phyloP scores from a whole-genome alignment of 2,888 invertebrate genomes.

The Erebia aethiops region DNA sequence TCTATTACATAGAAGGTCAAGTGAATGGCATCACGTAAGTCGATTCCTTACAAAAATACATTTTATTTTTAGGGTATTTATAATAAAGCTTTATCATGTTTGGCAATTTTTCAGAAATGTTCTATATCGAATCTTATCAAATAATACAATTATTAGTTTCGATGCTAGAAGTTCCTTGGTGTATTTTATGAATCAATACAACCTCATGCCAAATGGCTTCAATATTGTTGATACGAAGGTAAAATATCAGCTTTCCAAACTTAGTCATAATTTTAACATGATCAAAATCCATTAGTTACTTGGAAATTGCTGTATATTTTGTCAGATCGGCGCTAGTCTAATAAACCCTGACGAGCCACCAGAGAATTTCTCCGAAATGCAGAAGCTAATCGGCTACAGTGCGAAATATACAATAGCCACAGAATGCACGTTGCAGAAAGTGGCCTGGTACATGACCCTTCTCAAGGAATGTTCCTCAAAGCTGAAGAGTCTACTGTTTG shows the following conservation, averaged over 20 bases:
- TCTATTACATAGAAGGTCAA: slow-evolving; percentile 53
- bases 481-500: slow-evolving; percentile 49
- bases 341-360: slow-evolving; percentile 71
- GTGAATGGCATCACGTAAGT: slow-evolving; percentile 47
- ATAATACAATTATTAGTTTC: slow-evolving; percentile 62
- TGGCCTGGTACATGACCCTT: slow-evolving; percentile 59
- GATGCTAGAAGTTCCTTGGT: slow-evolving; percentile 65
- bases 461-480: slow-evolving; percentile 52
- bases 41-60: not conserved
- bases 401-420: slow-evolving; percentile 59
- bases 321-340: slow-evolving; percentile 67
- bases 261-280: not conserved
- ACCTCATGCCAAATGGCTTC: slow-evolving; percentile 43
- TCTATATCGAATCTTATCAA: slow-evolving; percentile 48
- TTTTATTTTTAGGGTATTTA: no score
- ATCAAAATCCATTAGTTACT: not conserved
- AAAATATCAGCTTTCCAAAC: slow-evolving; percentile 5
- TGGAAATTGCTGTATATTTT: not conserved
- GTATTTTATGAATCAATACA: slow-evolving; percentile 54
- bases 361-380: slow-evolving; percentile 60
- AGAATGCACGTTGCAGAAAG: slow-evolving; percentile 58
- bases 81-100: not conserved
- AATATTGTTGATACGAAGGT: slow-evolving; percentile 62
- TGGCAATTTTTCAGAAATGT: slow-evolving; percentile 48
- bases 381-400: slow-evolving; percentile 52